phyloP scores from a whole-genome alignment of 2,888 invertebrate genomes.

The Onchidella celtica region DNA sequence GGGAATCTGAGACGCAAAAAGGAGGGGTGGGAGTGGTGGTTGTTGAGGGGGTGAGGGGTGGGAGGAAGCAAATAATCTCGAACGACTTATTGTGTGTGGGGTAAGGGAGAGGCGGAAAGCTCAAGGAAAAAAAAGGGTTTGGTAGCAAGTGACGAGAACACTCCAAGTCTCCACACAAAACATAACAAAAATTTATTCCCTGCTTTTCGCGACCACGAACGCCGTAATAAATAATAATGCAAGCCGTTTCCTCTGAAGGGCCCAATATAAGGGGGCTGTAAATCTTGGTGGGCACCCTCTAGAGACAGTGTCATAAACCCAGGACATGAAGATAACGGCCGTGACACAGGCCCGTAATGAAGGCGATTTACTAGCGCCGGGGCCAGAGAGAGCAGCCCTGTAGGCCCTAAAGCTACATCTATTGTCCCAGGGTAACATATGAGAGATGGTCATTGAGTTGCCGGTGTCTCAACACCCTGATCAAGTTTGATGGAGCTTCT shows the following conservation, averaged over 20 bases:
- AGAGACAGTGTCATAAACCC: constrained; percentile 13
- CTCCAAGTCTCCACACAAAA: neutral
- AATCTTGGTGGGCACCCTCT: constrained; percentile 15
- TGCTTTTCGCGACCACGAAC: neutral
- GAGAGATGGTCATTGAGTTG: neutral
- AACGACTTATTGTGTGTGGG: no score
- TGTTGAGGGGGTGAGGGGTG: no score
- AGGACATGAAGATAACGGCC: constrained; percentile 30
- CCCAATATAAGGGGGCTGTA: constrained; percentile 26
- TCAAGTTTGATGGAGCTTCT: neutral
- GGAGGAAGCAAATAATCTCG: no score
- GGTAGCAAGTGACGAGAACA: neutral
- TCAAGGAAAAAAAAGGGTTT: neutral
- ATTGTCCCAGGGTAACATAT: neutral
- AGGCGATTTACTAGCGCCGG: constrained; percentile 41
- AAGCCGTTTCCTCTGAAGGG: constrained; percentile 10
- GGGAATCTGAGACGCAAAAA: no score
- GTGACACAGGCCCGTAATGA: constrained; percentile 31
- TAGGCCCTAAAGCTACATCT: neutral
- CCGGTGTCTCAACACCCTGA: neutral
- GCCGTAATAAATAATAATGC: constrained; percentile 13
- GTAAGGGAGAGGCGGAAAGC: no score
- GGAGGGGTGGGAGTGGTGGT: no score
- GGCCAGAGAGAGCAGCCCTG: neutral
- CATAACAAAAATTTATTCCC: constrained; percentile 12